phyloP scores from a whole-genome alignment of 2,113 vertebrate genomes.

The Grus americana region DNA sequence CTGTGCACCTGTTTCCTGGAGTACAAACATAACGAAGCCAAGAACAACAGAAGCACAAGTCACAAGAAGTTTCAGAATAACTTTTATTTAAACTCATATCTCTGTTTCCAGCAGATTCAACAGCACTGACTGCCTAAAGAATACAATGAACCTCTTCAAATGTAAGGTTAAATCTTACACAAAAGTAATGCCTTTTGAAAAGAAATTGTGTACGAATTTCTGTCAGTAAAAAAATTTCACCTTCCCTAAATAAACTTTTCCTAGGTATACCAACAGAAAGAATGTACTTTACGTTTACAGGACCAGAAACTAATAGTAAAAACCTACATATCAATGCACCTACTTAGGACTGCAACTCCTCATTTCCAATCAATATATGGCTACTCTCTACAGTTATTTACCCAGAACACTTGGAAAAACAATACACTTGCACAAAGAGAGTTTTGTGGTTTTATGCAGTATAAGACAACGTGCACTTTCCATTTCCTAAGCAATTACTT shows the following conservation, averaged over 20 bases:
- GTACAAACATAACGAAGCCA: neutral
- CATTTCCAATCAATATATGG: neutral
- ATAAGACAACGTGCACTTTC: neutral
- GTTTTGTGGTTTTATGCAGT: neutral
- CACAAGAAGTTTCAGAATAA: slow-evolving; percentile 12
- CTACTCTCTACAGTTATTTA: neutral
- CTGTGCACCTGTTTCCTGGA: slow-evolving; percentile 47
- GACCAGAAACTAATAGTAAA: neutral
- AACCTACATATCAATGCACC: neutral
- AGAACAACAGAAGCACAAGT: slow-evolving; percentile 51
- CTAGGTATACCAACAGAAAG: neutral
- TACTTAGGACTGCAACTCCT: neutral
- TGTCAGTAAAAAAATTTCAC: rapidly evolving
- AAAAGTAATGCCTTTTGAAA: neutral
- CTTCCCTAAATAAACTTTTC: neutral
- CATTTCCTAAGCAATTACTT: neutral
- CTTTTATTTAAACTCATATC: slow-evolving; percentile 48
- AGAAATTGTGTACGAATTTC: neutral
- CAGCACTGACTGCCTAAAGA: slow-evolving; percentile 25
- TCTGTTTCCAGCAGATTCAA: slow-evolving; percentile 29
- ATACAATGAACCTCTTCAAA: slow-evolving; percentile 2
- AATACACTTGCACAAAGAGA: neutral
- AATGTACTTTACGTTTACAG: neutral
- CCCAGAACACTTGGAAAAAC: neutral
- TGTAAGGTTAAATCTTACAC: neutral